Percentiles rank a stretch among this genome's conserved stretches.
phyloP scores from a whole-genome alignment of 2,888 invertebrate species.

The Andrena fulva region DNA sequence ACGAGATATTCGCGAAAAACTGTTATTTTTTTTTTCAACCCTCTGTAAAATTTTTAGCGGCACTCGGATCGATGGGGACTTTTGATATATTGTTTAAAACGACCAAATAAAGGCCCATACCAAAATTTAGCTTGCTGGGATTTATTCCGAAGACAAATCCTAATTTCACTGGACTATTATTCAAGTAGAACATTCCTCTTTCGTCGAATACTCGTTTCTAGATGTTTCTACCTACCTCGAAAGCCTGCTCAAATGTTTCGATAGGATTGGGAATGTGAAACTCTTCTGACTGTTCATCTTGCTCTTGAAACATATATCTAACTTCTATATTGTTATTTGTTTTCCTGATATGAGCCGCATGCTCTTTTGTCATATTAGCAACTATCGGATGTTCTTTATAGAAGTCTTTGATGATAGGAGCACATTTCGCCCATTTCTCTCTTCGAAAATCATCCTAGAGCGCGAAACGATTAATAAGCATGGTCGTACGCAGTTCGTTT shows the following conservation, averaged over 20 bases:
- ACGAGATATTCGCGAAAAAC: too few species aligned
- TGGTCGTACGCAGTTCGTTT: constrained; percentile 5
- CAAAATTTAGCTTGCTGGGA: too few species aligned
- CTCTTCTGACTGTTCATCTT: constrained; percentile 80
- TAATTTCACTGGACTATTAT: too few species aligned
- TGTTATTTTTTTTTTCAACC: too few species aligned
- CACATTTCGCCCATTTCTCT: constrained; percentile 88
- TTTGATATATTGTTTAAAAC: too few species aligned
- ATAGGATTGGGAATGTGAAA: constrained; percentile 91
- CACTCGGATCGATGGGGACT: too few species aligned
- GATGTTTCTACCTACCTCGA: constrained; percentile 67
- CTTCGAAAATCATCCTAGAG: constrained; percentile 81
- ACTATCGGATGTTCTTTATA: constrained; percentile 92
- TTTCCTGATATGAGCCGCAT: constrained; percentile 88
- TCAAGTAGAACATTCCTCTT: not conserved
- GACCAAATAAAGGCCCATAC: too few species aligned
- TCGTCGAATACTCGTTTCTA: not conserved
- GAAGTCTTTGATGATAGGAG: constrained; percentile 91
- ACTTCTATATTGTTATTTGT: constrained; percentile 92
- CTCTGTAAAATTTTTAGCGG: too few species aligned
- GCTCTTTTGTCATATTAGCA: constrained; percentile 87
- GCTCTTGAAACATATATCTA: constrained; percentile 87
- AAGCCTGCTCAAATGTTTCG: constrained; percentile 90
- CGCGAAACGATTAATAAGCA: constrained; percentile 32
- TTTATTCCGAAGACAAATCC: too few species aligned